A percentile compares a stretch with the other conserved stretches of the same genome.
phyloP scores from a whole-genome alignment of 2,113 vertebrate species.

The Colinus virginianus region DNA sequence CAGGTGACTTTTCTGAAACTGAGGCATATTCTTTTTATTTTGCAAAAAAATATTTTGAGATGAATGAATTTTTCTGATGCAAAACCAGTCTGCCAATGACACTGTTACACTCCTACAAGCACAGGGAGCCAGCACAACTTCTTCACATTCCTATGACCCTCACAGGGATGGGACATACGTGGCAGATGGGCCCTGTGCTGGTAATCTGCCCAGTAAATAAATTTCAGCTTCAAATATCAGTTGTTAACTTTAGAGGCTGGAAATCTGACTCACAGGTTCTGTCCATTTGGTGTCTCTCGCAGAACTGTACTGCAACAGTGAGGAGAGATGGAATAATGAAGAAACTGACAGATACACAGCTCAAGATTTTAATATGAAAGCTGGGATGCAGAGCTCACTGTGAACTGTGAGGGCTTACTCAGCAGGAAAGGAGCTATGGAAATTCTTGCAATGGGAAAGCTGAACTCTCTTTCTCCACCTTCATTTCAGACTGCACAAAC shows the following conservation, averaged over 20 bases:
- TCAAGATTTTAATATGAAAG: neutral
- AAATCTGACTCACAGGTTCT: neutral
- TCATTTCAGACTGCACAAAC: constrained; percentile 10
- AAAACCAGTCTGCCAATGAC: neutral
- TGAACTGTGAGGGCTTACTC: neutral
- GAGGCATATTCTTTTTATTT: neutral
- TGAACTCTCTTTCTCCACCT: neutral
- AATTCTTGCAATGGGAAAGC: constrained; percentile 33
- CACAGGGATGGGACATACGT: constrained; percentile 40
- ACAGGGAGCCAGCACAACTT: neutral
- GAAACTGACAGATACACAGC: neutral
- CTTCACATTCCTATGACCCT: constrained; percentile 15
- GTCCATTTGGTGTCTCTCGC: neutral
- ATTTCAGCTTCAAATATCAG: neutral
- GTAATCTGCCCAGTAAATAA: neutral
- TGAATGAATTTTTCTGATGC: neutral
- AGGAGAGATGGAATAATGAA: neutral
- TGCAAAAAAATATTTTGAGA: neutral
- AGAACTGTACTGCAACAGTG: neutral
- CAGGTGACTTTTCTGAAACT: neutral
- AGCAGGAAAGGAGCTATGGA: constrained; percentile 27
- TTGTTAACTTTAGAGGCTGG: neutral
- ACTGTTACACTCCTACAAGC: neutral
- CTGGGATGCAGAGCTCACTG: neutral
- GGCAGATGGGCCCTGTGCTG: constrained; percentile 15